Base-by-base conservation (phyloP, 2,797 vertebrate species). In the Peromyscus attwateri region DNA sequence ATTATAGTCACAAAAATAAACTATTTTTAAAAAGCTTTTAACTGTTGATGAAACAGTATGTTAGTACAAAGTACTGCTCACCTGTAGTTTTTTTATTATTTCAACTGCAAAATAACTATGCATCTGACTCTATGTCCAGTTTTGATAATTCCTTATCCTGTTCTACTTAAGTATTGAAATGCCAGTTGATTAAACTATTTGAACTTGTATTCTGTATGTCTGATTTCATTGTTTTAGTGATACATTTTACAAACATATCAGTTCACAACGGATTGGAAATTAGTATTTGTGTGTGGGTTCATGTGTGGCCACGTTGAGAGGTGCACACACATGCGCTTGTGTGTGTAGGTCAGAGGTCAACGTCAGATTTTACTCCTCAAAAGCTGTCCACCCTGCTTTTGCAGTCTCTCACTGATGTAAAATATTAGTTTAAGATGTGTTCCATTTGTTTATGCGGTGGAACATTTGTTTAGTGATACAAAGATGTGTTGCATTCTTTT, bases 81-180 rank as follows among this genome's bases (percentile, higher is more conserved):
- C 80, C 68, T 21, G 27, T 87, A 85, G 87, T 64, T 85, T 76
- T 80, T 80, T n/a, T 37, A 46, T 46, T 46, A 55, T 87, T 94
- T 92, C 16, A 40, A 79, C 52, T 37, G 71, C 80, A 64, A 70
- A 95, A 57, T 34, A 71, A 75, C 46, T 62, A 81, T 31, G 31
- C 27, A n/a, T 37, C n/a, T 43, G 77, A 40, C 55, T 87, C 82
- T 27, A 37, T 23, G 29, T 43, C 31, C 0, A 95, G 40, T 66
- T 97, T 97, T 89, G 75, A 37, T 40, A 90, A 94, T 87, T 88
- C 73, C 77, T 79, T 23, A 19, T 82, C 70, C 84, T 95, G 4
- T 66, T 55, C 34, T 34, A 93, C 40, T 79, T 94, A 31, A 40
- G 23, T 46, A 66, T 29, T 49, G 16, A 80, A 68, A 55, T 73